phyloP scores from a whole-genome alignment of 2,888 invertebrate genomes.

The Drosophila dives region DNA sequence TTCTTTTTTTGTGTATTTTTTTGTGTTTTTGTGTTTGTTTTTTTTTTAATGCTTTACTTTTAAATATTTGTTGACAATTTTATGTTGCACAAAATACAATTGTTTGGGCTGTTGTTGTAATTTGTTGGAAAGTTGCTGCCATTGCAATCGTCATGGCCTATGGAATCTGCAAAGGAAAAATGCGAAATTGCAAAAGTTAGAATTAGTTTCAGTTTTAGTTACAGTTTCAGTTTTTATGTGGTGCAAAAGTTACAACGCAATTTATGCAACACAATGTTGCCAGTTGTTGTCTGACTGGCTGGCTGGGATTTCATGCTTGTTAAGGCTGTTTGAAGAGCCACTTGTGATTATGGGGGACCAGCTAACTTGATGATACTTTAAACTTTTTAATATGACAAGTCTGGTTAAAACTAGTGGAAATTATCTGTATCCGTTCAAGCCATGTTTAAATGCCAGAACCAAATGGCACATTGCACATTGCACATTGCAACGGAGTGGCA shows the following conservation, averaged over 20 bases:
- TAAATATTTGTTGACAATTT: constrained; percentile 79
- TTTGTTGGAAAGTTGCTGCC: constrained; percentile 82
- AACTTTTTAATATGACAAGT: constrained; percentile 1
- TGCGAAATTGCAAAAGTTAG: constrained; percentile 44
- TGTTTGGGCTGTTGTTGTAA: constrained; percentile 69
- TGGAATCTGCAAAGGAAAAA: constrained; percentile 87
- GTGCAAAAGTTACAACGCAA: constrained; percentile 29
- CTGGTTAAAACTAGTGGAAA: not conserved
- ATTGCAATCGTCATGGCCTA: constrained; percentile 91
- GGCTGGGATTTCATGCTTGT: constrained; percentile 11
- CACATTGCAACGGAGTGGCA: constrained; percentile 7
- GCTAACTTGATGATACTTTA: not conserved
- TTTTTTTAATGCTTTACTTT: constrained; percentile 69
- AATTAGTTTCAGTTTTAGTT: constrained; percentile 66
- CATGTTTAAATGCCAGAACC: not conserved
- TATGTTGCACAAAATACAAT: constrained; percentile 81
- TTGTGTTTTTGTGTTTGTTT: constrained; percentile 45
- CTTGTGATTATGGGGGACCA: constrained; percentile 17
- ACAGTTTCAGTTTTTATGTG: constrained; percentile 8
- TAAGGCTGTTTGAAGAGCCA: not conserved
- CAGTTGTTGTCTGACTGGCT: constrained; percentile 6
- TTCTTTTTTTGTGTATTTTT: constrained; percentile 19
- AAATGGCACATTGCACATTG: no score
- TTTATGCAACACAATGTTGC: constrained; percentile 14
- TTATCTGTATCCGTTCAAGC: not conserved